A percentile compares a stretch with the other conserved stretches of the same genome.
These are phyloP conservation scores for Melieria crassipennis DNA, from an alignment of 2,888 invertebrate genomes.

Conservation along the genomic window DNA sequence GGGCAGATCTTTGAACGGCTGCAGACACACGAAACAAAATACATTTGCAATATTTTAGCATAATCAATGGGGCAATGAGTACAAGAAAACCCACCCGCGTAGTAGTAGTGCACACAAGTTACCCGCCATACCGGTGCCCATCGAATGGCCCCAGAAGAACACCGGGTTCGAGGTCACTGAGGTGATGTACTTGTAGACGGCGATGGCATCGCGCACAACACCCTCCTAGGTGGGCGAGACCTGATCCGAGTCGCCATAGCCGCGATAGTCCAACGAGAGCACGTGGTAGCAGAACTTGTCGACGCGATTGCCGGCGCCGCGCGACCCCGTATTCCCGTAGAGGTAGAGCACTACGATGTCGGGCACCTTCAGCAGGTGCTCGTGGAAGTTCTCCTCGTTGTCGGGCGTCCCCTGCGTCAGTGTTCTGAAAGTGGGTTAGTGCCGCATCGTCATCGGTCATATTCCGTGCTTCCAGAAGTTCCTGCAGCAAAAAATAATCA, in stretches of 20 bases:
- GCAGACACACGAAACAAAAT: no score
- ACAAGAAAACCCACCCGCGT: no score
- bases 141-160: constrained; percentile 95
- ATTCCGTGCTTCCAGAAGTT: no score
- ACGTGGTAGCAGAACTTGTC: constrained; percentile 85
- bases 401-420: constrained; percentile 35
- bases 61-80: no score
- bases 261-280: constrained; percentile 85
- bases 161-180: constrained; percentile 72
- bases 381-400: constrained; percentile 67
- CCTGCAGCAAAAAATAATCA: no score
- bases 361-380: constrained; percentile 68
- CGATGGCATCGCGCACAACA: constrained; percentile 82
- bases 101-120: constrained; percentile 70
- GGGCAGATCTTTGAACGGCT: no score
- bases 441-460: no score
- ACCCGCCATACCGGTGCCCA: constrained; percentile 83
- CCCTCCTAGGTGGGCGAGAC: constrained; percentile 76
- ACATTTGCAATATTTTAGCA: no score
- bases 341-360: constrained; percentile 73
- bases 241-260: constrained; percentile 82
- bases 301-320: constrained; percentile 77
- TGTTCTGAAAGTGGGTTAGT: constrained; percentile 36
- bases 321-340: constrained; percentile 79
- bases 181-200: constrained; percentile 80